A percentile compares a stretch with the other conserved stretches of the same genome.
Evolutionary conservation across 2,888 invertebrate species (phyloP).

Genomic region (Stictocephala bisonia): DNA sequence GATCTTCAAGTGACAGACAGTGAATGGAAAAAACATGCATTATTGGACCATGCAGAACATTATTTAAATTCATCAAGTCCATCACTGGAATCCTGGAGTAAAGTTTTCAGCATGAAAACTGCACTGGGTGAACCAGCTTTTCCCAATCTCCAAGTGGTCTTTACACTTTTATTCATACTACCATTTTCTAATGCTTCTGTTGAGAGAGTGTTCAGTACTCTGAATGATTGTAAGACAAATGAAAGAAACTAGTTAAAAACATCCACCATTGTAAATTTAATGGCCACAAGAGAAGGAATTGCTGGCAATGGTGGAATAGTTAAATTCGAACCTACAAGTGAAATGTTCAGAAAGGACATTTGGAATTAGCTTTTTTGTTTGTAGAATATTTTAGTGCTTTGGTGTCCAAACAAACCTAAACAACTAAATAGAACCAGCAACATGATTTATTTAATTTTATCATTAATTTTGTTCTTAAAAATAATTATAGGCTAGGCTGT

Average conservation of each 20-base stretch:
- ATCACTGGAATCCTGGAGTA: slow-evolving; percentile 35
- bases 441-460: no score
- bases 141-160: slow-evolving; percentile 18
- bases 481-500: no score
- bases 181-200: slow-evolving; percentile 58
- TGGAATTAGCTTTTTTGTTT: background rate
- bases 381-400: background rate
- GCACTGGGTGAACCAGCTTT: slow-evolving; percentile 19
- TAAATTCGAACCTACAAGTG: slow-evolving; percentile 50
- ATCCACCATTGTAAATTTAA: slow-evolving; percentile 54
- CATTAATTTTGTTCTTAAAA: no score
- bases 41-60: slow-evolving; percentile 20
- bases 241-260: slow-evolving; percentile 55
- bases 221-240: slow-evolving; percentile 54
- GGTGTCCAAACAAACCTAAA: background rate
- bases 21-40: slow-evolving; percentile 41
- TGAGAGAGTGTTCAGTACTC: slow-evolving; percentile 56
- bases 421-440: no score
- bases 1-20: slow-evolving; percentile 33
- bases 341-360: slow-evolving; percentile 42
- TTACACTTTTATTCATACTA: slow-evolving; percentile 43
- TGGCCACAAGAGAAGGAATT: slow-evolving; percentile 50
- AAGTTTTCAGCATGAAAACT: slow-evolving; percentile 32
- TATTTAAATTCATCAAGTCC: background rate
- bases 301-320: slow-evolving; percentile 42